Evolutionary conservation across 1,140 invertebrate species (phyloP).

Genomic region (Battus philenor): DNA sequence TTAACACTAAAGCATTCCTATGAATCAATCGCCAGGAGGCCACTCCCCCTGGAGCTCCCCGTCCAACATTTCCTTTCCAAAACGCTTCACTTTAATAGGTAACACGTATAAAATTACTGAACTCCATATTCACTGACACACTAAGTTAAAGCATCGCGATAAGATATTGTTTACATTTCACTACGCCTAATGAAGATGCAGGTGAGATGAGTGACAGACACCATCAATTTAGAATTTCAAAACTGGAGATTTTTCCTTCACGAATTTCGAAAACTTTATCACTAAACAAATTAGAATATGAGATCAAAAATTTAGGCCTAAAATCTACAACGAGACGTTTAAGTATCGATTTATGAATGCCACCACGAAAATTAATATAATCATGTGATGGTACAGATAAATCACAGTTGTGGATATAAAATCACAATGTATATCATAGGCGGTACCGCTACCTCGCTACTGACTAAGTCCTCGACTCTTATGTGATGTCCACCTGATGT

Average conservation of each 20-base stretch:
- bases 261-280: constrained; percentile 56
- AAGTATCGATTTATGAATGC: constrained; percentile 69
- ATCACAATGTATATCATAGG: constrained; percentile 68
- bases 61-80: constrained; percentile 31
- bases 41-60: constrained; percentile 45
- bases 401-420: constrained; percentile 65
- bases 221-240: constrained; percentile 70
- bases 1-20: constrained; percentile 50
- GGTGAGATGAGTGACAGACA: constrained; percentile 53
- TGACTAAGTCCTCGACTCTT: constrained; percentile 25
- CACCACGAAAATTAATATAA: constrained; percentile 55
- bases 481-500: constrained; percentile 38
- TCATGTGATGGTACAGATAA: constrained; percentile 63
- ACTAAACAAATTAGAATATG: constrained; percentile 76
- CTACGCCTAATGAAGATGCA: constrained; percentile 61
- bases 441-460: constrained; percentile 67
- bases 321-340: constrained; percentile 65
- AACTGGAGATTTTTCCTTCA: constrained; percentile 54
- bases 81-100: constrained; percentile 51
- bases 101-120: constrained; percentile 69
- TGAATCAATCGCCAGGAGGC: constrained; percentile 40
- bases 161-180: constrained; percentile 69
- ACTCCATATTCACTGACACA: constrained; percentile 61
- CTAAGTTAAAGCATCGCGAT: constrained; percentile 75
- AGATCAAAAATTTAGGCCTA: constrained; percentile 75